phyloP scores from a whole-genome alignment of 2,113 vertebrate species.

The Desmodus rotundus region DNA sequence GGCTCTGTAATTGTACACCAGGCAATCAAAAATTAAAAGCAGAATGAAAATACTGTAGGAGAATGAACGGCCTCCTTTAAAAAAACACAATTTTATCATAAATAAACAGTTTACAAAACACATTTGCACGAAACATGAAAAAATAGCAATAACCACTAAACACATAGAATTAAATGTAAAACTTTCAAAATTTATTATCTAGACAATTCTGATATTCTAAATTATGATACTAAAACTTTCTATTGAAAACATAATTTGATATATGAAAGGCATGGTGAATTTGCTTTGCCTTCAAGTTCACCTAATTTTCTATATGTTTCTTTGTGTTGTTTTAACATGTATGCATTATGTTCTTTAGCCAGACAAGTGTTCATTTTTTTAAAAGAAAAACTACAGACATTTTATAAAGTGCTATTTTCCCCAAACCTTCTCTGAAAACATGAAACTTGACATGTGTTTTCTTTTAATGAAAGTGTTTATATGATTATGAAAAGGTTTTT shows the following conservation, averaged over 20 bases:
- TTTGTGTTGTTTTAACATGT: background rate
- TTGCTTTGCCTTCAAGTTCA: background rate
- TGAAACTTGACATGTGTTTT: background rate
- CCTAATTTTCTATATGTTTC: background rate
- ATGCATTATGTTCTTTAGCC: background rate
- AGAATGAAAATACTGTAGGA: conserved; percentile 6
- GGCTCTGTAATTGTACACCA: background rate
- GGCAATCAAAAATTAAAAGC: background rate
- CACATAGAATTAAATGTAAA: background rate
- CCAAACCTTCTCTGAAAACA: background rate
- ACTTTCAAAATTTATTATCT: background rate
- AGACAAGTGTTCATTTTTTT: background rate
- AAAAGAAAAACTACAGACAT: background rate
- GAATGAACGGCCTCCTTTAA: conserved; percentile 43
- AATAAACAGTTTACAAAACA: conserved; percentile 55
- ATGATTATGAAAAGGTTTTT: background rate
- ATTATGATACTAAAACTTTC: background rate
- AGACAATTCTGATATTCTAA: background rate
- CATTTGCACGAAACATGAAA: background rate
- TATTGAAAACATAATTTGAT: background rate
- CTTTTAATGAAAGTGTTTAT: background rate
- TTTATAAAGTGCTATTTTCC: background rate
- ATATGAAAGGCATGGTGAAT: background rate
- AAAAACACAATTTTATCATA: conserved; percentile 57
- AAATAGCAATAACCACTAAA: background rate